Evolutionary conservation across 2,888 invertebrate species (phyloP).

Genomic region (Galeruca laticollis): DNA sequence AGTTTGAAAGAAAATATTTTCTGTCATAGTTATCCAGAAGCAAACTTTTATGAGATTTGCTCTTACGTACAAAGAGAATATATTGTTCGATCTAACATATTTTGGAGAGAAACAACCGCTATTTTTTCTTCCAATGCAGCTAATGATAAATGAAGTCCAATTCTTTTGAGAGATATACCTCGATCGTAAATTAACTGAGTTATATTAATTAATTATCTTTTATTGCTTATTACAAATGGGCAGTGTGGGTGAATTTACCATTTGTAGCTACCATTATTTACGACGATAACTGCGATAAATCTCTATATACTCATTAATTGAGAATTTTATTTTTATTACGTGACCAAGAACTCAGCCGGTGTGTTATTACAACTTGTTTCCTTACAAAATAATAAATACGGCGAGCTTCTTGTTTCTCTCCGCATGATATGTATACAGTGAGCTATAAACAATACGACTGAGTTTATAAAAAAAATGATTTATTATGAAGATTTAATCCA

Average conservation of each 20-base stretch:
- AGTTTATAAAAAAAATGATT: background rate
- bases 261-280: constrained; percentile 61
- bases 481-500: background rate
- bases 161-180: constrained; percentile 43
- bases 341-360: constrained; percentile 46
- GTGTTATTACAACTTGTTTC: constrained; percentile 53
- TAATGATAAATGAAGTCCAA: constrained; percentile 41
- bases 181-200: constrained; percentile 56
- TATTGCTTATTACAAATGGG: constrained; percentile 58
- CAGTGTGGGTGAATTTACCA: constrained; percentile 60
- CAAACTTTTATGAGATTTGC: no score
- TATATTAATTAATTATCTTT: constrained; percentile 60
- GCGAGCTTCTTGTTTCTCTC: constrained; percentile 35
- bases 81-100: background rate
- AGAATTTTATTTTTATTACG: constrained; percentile 54
- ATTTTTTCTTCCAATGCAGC: constrained; percentile 15
- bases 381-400: constrained; percentile 45
- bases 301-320: constrained; percentile 55
- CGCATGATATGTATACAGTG: constrained; percentile 11
- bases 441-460: constrained; percentile 7
- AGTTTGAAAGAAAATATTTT: no score
- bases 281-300: constrained; percentile 56
- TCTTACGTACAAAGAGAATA: no score
- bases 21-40: no score
- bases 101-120: constrained; percentile 1